These are phyloP conservation scores for Copidosoma aretas DNA, from an alignment of 2,888 invertebrate species.

Conservation along the genomic window DNA sequence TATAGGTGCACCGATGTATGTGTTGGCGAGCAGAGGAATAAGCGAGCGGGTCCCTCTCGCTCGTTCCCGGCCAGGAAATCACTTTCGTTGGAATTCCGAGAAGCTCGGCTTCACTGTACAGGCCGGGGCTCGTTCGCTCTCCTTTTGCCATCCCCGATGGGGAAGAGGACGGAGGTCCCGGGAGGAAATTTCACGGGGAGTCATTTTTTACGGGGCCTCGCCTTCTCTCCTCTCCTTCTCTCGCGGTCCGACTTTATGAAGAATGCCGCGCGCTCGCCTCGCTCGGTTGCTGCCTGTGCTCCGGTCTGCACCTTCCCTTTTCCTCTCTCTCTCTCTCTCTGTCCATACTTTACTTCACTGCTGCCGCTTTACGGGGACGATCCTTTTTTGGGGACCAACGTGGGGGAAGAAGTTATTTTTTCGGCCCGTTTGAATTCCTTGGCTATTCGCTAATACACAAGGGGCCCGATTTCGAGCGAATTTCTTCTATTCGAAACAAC, in stretches of 20 bases:
- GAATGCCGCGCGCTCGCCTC: conserved; percentile 28
- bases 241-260: conserved; percentile 27
- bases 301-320: neutral
- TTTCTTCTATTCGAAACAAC: too few species aligned
- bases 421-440: conserved; percentile 22
- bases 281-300: neutral
- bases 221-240: neutral
- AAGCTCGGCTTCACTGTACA: conserved; percentile 17
- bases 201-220: conserved; percentile 29
- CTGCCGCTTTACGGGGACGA: neutral
- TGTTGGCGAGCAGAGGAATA: too few species aligned
- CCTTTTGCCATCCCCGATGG: neutral
- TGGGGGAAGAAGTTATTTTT: conserved; percentile 1
- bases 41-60: neutral
- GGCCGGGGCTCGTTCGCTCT: conserved; percentile 5
- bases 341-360: too few species aligned
- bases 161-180: too few species aligned
- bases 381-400: conserved; percentile 7
- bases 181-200: conserved; percentile 16
- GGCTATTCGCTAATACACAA: conserved; percentile 14
- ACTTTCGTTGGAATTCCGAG: conserved; percentile 41
- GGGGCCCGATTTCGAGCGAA: neutral
- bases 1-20: too few species aligned
- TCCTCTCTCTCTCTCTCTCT: conserved; percentile 1
- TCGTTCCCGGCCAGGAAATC: conserved; percentile 30